Conservation (phyloP, 2,113 vertebrate species). For the Melierax canorus region DNA sequence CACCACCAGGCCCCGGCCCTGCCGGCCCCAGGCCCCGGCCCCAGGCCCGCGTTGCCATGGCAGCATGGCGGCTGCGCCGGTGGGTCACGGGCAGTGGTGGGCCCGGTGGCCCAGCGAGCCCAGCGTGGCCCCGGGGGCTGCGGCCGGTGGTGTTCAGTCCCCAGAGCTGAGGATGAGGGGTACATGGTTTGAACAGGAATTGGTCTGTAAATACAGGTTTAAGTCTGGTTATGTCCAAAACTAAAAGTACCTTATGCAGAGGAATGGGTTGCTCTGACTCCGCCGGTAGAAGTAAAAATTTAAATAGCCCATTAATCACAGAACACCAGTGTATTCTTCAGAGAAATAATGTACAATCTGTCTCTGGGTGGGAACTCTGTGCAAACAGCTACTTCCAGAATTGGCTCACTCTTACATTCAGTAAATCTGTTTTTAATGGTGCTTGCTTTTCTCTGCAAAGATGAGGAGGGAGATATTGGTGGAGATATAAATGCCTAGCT, state of each 20-base stretch:
- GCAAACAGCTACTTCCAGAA: neutral
- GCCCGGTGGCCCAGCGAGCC: accelerated
- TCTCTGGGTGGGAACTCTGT: neutral
- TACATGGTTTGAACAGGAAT: neutral
- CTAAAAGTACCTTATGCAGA: neutral
- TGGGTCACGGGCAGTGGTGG: neutral
- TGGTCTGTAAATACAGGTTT: neutral
- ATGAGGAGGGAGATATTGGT: neutral
- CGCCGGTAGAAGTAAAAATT: neutral
- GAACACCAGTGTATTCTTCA: neutral
- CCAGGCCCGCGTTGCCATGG: accelerated
- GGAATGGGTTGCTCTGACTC: neutral
- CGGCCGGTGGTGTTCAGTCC: accelerated
- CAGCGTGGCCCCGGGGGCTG: accelerated
- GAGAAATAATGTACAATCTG: neutral
- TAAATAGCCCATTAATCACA: constrained; percentile 7
- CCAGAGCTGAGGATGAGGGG: neutral
- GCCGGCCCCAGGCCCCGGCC: no score
- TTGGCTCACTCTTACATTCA: neutral
- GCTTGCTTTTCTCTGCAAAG: neutral
- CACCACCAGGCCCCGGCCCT: accelerated
- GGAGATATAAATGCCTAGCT: neutral
- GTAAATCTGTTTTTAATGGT: constrained; percentile 33
- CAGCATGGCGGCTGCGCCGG: accelerated
- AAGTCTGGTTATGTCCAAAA: neutral